A percentile compares a stretch with the other conserved stretches of the same genome.
phyloP scores from a whole-genome alignment of 2,113 vertebrate species.

The Trematomus loennbergii region DNA sequence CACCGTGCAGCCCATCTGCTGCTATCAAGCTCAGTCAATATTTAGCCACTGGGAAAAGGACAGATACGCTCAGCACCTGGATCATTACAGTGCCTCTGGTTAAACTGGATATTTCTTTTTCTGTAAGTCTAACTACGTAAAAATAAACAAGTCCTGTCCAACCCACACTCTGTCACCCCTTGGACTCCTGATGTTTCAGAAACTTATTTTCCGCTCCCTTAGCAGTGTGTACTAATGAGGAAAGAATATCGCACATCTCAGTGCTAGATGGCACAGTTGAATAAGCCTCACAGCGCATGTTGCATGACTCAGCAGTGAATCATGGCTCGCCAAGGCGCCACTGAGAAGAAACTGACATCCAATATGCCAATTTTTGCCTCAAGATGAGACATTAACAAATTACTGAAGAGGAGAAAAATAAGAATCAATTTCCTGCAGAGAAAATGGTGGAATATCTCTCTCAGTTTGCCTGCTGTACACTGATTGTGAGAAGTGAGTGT shows the following conservation, averaged over 20 bases:
- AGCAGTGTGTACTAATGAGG: conserved; percentile 73
- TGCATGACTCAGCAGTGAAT: conserved; percentile 81
- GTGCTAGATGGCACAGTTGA: conserved; percentile 57
- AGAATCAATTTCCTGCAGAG: conserved; percentile 42
- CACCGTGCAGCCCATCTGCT: conserved; percentile 82
- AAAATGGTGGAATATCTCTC: conserved; percentile 26
- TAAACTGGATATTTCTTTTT: conserved; percentile 55
- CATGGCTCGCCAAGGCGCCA: conserved; percentile 58
- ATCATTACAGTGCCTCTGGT: conserved; percentile 70
- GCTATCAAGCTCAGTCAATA: conserved; percentile 79
- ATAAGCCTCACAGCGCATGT: conserved; percentile 71
- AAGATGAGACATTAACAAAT: conserved; percentile 65
- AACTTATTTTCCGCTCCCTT: conserved; percentile 40
- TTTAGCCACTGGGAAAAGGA: conserved; percentile 80
- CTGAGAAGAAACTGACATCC: conserved; percentile 53
- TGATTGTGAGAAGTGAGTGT: conserved; percentile 25
- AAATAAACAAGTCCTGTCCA: conserved; percentile 64
- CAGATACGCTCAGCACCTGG: conserved; percentile 68
- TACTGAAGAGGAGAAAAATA: conserved; percentile 51
- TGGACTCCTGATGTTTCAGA: conserved; percentile 64
- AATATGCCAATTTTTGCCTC: conserved; percentile 68
- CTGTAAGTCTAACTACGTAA: conserved; percentile 48
- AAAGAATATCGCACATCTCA: conserved; percentile 65
- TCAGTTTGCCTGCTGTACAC: conserved; percentile 32
- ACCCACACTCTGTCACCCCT: conserved; percentile 59